Percentiles rank a stretch among this genome's conserved stretches.
Evolutionary conservation across 2,113 vertebrate genomes (phyloP).

Genomic region (Upupa epops): DNA sequence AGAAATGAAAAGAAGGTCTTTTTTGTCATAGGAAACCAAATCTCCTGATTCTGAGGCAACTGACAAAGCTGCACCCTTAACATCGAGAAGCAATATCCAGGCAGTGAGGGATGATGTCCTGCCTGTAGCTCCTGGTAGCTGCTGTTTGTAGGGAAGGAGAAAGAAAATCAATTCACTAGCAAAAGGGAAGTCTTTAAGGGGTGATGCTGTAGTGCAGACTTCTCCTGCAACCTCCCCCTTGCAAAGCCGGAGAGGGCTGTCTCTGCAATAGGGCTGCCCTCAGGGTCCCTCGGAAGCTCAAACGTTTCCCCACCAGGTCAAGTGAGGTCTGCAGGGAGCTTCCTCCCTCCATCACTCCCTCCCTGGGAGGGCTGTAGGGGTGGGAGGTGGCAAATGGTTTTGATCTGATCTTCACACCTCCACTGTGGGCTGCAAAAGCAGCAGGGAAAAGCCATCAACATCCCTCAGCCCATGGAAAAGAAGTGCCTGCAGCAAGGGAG

Average conservation of each 20-base stretch:
- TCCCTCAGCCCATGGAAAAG: not conserved
- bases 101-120: not conserved
- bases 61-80: conserved; percentile 2
- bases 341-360: not conserved
- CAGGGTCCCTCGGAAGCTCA: not conserved
- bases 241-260: not conserved
- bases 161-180: not conserved
- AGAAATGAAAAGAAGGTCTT: not conserved
- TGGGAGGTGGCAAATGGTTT: not conserved
- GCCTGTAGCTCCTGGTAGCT: not conserved
- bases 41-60: conserved; percentile 2
- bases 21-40: conserved; percentile 48
- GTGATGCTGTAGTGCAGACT: not conserved
- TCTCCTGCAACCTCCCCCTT: not conserved
- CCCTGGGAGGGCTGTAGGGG: not conserved
- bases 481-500: not conserved
- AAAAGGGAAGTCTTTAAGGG: not conserved
- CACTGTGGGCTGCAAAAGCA: not conserved
- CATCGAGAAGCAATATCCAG: not conserved
- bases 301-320: not conserved
- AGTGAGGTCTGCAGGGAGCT: not conserved
- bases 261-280: not conserved
- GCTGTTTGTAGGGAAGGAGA: not conserved
- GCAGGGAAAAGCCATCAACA: accelerated
- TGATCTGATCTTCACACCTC: not conserved